These are phyloP conservation scores for Tenthredo mesomela DNA, from an alignment of 2,888 invertebrate species.

Conservation along the genomic window DNA sequence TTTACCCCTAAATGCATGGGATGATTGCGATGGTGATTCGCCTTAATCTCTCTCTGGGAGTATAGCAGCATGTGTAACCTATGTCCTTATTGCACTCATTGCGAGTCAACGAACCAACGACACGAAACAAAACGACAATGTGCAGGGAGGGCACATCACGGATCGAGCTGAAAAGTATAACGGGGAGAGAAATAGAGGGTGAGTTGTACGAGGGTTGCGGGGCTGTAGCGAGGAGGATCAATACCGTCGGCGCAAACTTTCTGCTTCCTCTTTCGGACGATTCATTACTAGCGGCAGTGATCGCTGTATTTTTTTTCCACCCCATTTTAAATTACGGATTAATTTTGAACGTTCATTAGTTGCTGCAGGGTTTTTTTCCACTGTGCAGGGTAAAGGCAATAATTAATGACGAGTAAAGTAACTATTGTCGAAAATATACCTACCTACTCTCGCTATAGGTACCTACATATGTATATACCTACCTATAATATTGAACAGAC, in stretches of 20 bases:
- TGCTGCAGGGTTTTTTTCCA: not conserved
- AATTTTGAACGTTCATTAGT: not conserved
- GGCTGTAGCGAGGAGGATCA: conserved; percentile 42
- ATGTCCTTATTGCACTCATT: not conserved
- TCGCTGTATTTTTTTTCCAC: not conserved
- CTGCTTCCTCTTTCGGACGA: conserved; percentile 45
- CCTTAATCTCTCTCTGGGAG: not conserved
- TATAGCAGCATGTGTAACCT: not conserved
- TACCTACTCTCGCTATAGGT: not conserved
- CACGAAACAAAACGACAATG: not conserved
- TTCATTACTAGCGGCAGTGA: conserved; percentile 26
- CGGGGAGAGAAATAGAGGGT: not conserved
- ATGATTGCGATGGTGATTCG: not conserved
- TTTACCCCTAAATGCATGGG: not conserved
- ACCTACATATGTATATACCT: too few species aligned
- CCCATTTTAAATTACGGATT: not conserved
- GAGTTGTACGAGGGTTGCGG: conserved; percentile 24
- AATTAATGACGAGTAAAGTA: not conserved
- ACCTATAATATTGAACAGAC: not conserved
- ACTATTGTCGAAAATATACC: not conserved
- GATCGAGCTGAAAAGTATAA: conserved; percentile 29
- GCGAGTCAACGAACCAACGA: conserved; percentile 7
- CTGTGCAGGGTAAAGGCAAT: not conserved
- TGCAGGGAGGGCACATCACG: not conserved
- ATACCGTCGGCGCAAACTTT: conserved; percentile 50